Conservation (phyloP, 2,797 vertebrate genomes). For the Coendou prehensilis region DNA sequence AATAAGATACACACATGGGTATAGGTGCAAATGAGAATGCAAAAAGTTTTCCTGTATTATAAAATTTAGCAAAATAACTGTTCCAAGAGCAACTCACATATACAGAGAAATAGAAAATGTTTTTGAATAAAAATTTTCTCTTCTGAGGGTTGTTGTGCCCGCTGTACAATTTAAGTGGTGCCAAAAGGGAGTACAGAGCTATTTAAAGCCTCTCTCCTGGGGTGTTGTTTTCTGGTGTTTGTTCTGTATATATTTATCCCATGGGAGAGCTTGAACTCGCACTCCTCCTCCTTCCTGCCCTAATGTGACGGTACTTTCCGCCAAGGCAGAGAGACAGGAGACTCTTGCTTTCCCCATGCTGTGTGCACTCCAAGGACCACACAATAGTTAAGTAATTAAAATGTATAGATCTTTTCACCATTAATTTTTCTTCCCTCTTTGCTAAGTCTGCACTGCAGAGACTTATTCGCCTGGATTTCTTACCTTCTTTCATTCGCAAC, state of each 20-base stretch:
- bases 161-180: not conserved
- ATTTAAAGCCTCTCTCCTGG: not conserved
- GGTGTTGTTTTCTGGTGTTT: conserved; percentile 29
- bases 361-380: not conserved
- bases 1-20: not conserved
- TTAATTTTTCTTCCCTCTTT: not conserved
- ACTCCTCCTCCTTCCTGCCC: not conserved
- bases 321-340: not conserved
- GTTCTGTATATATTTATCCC: not conserved
- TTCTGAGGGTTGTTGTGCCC: not conserved
- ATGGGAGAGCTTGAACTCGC: not conserved
- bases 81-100: not conserved
- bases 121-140: not conserved
- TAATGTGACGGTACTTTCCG: not conserved
- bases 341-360: not conserved
- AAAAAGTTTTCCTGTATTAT: not conserved
- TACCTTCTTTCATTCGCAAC: not conserved
- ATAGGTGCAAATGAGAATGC: not conserved
- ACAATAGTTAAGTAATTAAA: conserved; percentile 13
- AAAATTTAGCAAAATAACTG: conserved; percentile 3
- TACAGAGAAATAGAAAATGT: not conserved
- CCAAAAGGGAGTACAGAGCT: not conserved
- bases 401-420: not conserved
- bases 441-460: not conserved
- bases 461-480: not conserved